Evolutionary conservation across 2,797 vertebrate genomes (phyloP).

Genomic region (Synaphobranchus kaupii): DNA sequence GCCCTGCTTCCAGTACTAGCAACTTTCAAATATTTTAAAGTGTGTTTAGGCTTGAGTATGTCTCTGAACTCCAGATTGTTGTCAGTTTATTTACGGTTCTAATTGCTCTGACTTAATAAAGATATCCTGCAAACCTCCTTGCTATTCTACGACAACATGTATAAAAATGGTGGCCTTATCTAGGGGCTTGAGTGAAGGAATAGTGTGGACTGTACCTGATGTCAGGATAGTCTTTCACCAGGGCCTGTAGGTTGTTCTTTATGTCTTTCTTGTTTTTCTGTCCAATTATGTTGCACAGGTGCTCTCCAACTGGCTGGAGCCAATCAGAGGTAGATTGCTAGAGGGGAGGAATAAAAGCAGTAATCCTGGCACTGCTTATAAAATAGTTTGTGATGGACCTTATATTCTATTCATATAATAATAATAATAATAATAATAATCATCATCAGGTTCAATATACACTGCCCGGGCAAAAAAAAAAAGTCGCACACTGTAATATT

Average conservation of each 20-base stretch:
- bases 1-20: background rate
- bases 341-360: background rate
- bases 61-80: background rate
- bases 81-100: background rate
- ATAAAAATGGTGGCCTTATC: background rate
- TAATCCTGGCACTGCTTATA: background rate
- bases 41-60: background rate
- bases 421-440: background rate
- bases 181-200: background rate
- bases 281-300: slow-evolving; percentile 76
- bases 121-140: background rate
- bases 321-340: slow-evolving; percentile 78
- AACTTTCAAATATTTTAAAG: background rate
- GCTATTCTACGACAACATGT: background rate
- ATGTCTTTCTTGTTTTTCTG: slow-evolving; percentile 74
- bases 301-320: slow-evolving; percentile 70
- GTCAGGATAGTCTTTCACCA: slow-evolving; percentile 80
- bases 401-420: background rate
- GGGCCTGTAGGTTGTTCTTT: slow-evolving; percentile 61
- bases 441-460: background rate
- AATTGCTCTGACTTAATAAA: background rate
- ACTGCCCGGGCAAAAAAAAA: too few species aligned
- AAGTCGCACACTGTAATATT: too few species aligned
- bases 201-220: slow-evolving; percentile 69
- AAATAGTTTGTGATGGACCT: background rate